Evolutionary conservation across 1,140 invertebrate species (phyloP).

Genomic region (Anastatus disparis): DNA sequence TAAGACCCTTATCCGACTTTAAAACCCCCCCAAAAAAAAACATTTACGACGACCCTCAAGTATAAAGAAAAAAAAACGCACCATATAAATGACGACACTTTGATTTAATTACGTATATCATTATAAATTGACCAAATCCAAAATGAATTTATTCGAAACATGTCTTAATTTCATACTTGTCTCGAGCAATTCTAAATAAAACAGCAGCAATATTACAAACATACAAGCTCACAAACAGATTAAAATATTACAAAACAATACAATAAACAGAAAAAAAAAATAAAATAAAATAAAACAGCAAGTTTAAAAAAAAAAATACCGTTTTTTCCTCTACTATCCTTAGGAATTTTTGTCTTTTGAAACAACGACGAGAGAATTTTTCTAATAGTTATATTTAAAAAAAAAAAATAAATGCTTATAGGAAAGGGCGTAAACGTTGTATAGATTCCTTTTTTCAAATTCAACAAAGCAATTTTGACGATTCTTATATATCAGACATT

Average conservation of each 20-base stretch:
- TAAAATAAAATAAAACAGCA: not conserved
- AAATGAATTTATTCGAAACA: too few species aligned
- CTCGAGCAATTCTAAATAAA: not conserved
- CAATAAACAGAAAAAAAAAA: constrained; percentile 3
- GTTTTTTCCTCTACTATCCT: constrained; percentile 41
- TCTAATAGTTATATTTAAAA: constrained; percentile 6
- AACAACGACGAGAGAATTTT: constrained; percentile 20
- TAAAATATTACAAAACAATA: constrained; percentile 1
- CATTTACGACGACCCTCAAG: constrained; percentile 15
- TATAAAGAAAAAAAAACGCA: too few species aligned
- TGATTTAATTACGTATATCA: too few species aligned
- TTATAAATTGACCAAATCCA: too few species aligned
- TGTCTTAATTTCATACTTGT: too few species aligned
- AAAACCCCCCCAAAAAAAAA: not conserved
- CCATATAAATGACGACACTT: too few species aligned
- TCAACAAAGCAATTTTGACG: not conserved
- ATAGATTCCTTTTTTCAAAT: constrained; percentile 13
- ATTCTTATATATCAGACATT: constrained; percentile 25
- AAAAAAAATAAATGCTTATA: too few species aligned
- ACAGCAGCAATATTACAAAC: not conserved
- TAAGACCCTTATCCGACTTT: constrained; percentile 34
- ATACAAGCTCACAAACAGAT: not conserved
- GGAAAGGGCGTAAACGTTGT: constrained; percentile 1
- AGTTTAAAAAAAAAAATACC: constrained; percentile 1
- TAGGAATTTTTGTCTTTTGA: constrained; percentile 30